Percentiles rank a stretch among this genome's conserved stretches.
phyloP scores from a whole-genome alignment of 2,113 vertebrate species.

The Pheucticus melanocephalus region DNA sequence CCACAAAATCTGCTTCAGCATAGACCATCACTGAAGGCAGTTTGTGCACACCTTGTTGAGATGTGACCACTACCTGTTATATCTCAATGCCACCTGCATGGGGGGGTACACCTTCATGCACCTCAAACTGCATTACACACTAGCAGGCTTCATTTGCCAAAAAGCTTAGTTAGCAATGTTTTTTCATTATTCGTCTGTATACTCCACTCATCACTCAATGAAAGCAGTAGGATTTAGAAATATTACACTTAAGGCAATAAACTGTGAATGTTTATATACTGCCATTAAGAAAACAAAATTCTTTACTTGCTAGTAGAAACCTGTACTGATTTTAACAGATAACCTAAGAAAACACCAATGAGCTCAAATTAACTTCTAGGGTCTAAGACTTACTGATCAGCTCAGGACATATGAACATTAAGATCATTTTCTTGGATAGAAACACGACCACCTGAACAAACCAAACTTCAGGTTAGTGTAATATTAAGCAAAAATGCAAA shows the following conservation, averaged over 20 bases:
- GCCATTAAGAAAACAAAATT: not conserved
- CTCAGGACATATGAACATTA: not conserved
- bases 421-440: not conserved
- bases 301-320: not conserved
- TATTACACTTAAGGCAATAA: not conserved
- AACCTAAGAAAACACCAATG: not conserved
- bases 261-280: not conserved
- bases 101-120: not conserved
- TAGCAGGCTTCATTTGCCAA: not conserved
- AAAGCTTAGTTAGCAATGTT: not conserved
- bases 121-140: not conserved
- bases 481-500: not conserved
- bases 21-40: accelerated
- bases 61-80: not conserved
- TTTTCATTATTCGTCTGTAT: not conserved
- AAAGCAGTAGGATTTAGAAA: not conserved
- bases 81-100: not conserved
- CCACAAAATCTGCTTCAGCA: not conserved
- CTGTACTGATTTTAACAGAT: not conserved
- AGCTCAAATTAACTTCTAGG: not conserved
- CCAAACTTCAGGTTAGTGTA: not conserved
- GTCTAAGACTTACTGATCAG: not conserved
- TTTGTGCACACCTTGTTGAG: not conserved
- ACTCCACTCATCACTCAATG: not conserved
- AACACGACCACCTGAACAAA: not conserved